Base-by-base conservation (phyloP, 2,797 vertebrate genomes). In the Ceryle rudis region DNA sequence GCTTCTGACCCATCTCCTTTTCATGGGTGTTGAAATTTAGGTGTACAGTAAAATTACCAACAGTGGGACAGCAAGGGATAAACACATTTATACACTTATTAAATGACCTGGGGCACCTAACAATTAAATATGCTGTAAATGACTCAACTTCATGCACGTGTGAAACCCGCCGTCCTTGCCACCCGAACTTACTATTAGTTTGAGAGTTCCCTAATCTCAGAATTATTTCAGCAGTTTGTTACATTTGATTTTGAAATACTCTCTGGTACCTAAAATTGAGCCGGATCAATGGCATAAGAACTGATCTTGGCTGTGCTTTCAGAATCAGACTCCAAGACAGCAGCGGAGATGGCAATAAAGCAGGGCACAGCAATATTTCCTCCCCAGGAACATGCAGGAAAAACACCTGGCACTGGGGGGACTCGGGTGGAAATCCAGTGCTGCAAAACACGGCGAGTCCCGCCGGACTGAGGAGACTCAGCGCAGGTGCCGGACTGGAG, bases 351-450 rank as follows among this genome's bases (percentile, higher is more conserved):
- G 42, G 47, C 18, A 44, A 26, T 11, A 46, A 77, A 21, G 47
- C 33, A 49, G 65, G 79, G 46, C 1, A 20, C 29, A 60, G 60
- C 49, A 57, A 2, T 6, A 37, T 7, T 57, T 57, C n/a, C 33
- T 57, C 29, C 31, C 26, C 14, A 44, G 46, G 26, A 41, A n/a
- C 1, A 4, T 1, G 57, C 39, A 60, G 44, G 16, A 86, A 42
- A 81, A 58, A 16, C 42, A 49, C 6, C 29, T 4, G 5, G 35
- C 23, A 9, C 57, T 10, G 58, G 21, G n/a, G 78, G 17, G 9
- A 41, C 47, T 14, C 2, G 4, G 64, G 20, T 6, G 41, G 44
- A 66, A 69, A 37, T 0, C 6, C 2, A 6, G 33, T 3, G 11
- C 75, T 21, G 70, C 42, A 25, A 6, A 73, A n/a, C 41, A 26